phyloP scores from a whole-genome alignment of 2,797 vertebrate genomes.

The Scarus forsteni region DNA sequence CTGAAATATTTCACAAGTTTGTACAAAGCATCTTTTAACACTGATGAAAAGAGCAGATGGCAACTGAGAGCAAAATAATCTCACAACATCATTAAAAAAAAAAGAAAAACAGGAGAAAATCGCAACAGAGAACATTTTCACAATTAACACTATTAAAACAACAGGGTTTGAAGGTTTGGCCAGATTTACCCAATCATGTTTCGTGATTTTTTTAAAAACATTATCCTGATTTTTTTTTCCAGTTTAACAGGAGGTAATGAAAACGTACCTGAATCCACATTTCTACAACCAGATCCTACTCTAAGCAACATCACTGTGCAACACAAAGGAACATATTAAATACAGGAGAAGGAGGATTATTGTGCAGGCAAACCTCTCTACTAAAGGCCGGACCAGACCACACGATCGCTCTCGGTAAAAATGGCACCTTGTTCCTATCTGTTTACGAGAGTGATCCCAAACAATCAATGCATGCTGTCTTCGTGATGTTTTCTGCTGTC shows the following conservation, averaged over 20 bases:
- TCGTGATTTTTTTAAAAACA: neutral
- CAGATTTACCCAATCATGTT: slow-evolving; percentile 24
- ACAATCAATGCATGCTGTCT: too few relatives aligned
- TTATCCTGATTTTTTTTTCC: slow-evolving; percentile 29
- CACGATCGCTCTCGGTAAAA: too few relatives aligned
- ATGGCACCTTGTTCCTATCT: too few relatives aligned
- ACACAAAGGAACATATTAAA: slow-evolving; percentile 58
- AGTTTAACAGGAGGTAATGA: slow-evolving; percentile 46
- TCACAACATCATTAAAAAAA: slow-evolving; percentile 17
- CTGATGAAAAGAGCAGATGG: slow-evolving; percentile 58
- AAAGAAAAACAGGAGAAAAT: neutral
- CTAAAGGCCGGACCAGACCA: neutral
- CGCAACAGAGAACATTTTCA: slow-evolving; percentile 38
- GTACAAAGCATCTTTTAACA: slow-evolving; percentile 79
- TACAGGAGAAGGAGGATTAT: slow-evolving; percentile 40
- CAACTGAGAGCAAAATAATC: slow-evolving; percentile 50
- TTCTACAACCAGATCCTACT: slow-evolving; percentile 49
- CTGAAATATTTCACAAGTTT: slow-evolving; percentile 56
- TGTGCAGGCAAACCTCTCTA: slow-evolving; percentile 40
- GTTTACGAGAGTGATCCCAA: too few relatives aligned
- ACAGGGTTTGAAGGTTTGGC: slow-evolving; percentile 9
- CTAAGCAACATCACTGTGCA: slow-evolving; percentile 50
- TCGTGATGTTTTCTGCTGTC: too few relatives aligned
- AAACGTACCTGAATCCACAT: slow-evolving; percentile 49
- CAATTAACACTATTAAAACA: slow-evolving; percentile 54